Conservation (phyloP, 1,140 invertebrate genomes). For the Calycopis cecrops region DNA sequence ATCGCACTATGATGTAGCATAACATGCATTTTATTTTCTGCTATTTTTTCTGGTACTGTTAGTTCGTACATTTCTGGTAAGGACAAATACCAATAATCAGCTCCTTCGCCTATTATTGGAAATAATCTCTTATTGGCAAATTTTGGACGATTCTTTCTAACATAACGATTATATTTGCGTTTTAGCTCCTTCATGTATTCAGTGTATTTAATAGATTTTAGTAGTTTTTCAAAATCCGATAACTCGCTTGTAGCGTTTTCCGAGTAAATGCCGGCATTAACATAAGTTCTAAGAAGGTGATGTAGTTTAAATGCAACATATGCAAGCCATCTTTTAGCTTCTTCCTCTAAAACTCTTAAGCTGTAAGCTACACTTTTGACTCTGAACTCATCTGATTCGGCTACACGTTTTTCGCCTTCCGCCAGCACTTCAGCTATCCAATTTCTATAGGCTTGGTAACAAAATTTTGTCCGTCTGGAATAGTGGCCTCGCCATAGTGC, state of each 20-base stretch:
- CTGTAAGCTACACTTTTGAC: constrained; percentile 55
- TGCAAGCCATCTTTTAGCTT: constrained; percentile 62
- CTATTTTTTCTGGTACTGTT: constrained; percentile 34
- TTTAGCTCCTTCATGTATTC: constrained; percentile 67
- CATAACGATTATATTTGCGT: constrained; percentile 61
- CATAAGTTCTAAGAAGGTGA: constrained; percentile 62
- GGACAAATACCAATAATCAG: constrained; percentile 68
- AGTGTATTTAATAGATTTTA: constrained; percentile 63
- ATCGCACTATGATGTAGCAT: constrained; percentile 43
- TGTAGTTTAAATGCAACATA: constrained; percentile 71
- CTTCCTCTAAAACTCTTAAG: constrained; percentile 57
- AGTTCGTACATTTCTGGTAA: constrained; percentile 66
- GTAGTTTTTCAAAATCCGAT: constrained; percentile 63
- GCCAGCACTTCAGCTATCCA: constrained; percentile 58
- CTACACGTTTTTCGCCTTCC: constrained; percentile 51
- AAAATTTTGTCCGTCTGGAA: constrained; percentile 60
- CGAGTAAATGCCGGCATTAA: constrained; percentile 64
- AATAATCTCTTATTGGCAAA: constrained; percentile 60
- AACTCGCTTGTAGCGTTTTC: constrained; percentile 47
- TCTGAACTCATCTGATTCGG: constrained; percentile 55
- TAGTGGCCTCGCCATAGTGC: constrained; percentile 60
- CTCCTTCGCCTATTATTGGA: constrained; percentile 62
- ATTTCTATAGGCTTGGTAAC: constrained; percentile 54
- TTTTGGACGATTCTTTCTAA: constrained; percentile 48
- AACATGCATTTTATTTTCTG: constrained; percentile 38